phyloP scores from a whole-genome alignment of 2,113 vertebrate genomes.

The Gavia stellata region DNA sequence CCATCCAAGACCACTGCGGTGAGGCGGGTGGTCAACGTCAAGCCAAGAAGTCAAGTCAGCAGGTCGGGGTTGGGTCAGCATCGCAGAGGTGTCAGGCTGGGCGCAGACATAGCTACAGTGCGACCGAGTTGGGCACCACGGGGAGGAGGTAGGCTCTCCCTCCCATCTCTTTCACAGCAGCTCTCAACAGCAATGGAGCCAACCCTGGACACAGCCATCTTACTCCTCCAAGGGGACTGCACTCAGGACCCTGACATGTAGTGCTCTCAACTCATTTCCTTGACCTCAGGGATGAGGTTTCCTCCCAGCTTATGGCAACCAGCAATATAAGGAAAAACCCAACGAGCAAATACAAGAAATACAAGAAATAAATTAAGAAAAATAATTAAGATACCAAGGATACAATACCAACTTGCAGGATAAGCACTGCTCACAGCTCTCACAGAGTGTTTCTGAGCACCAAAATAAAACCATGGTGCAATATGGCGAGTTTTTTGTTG shows the following conservation, averaged over 20 bases:
- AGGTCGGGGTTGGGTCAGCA: background rate
- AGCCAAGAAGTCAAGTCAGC: background rate
- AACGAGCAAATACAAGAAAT: background rate
- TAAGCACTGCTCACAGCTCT: background rate
- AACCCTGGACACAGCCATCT: no score
- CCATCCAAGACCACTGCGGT: accelerated
- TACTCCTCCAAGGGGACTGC: background rate
- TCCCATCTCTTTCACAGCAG: background rate
- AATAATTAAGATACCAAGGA: background rate
- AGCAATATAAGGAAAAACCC: background rate
- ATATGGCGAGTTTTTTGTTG: background rate
- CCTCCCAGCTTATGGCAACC: background rate
- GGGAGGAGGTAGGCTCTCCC: background rate
- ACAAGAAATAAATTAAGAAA: background rate
- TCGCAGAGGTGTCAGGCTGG: background rate
- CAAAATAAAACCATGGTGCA: background rate
- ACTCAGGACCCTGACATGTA: no score
- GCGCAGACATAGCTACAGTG: accelerated
- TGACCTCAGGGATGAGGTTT: background rate
- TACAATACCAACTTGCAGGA: background rate
- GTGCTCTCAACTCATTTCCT: background rate
- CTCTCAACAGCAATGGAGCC: background rate
- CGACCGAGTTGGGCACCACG: accelerated
- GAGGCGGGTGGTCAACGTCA: background rate
- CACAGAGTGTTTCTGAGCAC: background rate